Evolutionary conservation across 2,888 invertebrate genomes (phyloP).

Genomic region (Drosophila nigritarsus): DNA sequence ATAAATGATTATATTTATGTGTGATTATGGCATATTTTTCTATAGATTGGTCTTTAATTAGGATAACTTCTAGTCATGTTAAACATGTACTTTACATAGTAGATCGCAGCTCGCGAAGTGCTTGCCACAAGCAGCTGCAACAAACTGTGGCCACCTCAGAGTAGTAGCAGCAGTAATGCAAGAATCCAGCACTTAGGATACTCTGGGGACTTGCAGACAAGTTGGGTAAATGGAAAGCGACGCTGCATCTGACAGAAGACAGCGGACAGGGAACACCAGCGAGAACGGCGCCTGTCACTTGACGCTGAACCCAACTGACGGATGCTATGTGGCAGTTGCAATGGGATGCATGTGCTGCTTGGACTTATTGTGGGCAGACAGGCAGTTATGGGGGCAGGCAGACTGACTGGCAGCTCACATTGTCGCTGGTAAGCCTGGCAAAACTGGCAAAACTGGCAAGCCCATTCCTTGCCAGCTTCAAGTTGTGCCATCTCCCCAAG

Average conservation of each 20-base stretch:
- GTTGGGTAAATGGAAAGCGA: conserved; percentile 15
- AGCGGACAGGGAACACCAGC: neutral
- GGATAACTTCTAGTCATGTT: neutral
- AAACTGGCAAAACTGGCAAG: conserved; percentile 15
- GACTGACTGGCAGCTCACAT: neutral
- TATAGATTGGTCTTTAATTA: neutral
- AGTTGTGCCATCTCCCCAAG: conserved; percentile 28
- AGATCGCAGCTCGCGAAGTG: conserved; percentile 6
- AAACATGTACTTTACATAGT: neutral
- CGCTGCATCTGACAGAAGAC: conserved; percentile 4
- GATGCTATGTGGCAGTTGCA: conserved; percentile 34
- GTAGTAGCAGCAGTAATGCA: neutral
- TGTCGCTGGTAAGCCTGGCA: conserved; percentile 32
- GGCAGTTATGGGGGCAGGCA: neutral
- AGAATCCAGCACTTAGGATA: conserved; percentile 18
- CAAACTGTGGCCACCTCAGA: neutral
- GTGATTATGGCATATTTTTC: neutral
- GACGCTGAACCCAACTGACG: conserved; percentile 40
- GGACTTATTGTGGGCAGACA: conserved; percentile 23
- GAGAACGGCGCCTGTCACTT: conserved; percentile 33
- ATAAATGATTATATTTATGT: neutral
- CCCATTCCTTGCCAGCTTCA: neutral
- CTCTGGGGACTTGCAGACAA: conserved; percentile 30
- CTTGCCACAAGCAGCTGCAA: conserved; percentile 13
- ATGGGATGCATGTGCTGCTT: conserved; percentile 34